These are phyloP conservation scores for Leuciscus waleckii DNA, from an alignment of 2,797 vertebrate genomes.

Conservation along the genomic window DNA sequence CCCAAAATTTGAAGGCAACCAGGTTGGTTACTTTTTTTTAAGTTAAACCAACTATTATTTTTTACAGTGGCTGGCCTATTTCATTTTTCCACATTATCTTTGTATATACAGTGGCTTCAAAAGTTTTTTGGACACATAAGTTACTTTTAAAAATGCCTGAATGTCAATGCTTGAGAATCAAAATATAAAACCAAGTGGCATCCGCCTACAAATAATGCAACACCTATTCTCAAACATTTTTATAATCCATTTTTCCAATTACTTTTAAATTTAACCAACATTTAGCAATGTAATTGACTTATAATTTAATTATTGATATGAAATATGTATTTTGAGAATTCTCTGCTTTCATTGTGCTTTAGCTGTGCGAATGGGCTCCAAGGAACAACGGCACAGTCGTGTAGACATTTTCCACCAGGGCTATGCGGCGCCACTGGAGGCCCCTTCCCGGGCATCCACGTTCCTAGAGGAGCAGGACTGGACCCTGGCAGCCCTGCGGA, in stretches of 20 bases:
- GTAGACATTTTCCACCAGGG: conserved; percentile 83
- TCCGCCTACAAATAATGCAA: background rate
- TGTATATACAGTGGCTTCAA: background rate
- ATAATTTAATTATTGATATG: background rate
- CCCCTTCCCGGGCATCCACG: conserved; percentile 69
- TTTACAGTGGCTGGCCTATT: background rate
- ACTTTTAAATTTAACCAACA: background rate
- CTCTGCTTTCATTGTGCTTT: conserved; percentile 19
- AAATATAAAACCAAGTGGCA: background rate
- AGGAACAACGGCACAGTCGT: conserved; percentile 78
- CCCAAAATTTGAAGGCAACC: no score
- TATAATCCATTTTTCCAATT: no score
- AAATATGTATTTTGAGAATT: background rate
- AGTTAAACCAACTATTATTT: no score
- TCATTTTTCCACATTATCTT: background rate
- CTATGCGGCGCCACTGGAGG: conserved; percentile 74
- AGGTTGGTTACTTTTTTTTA: no score
- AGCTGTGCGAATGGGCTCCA: conserved; percentile 84
- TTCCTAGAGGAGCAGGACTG: conserved; percentile 81
- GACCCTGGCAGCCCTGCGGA: conserved; percentile 74
- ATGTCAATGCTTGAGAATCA: background rate
- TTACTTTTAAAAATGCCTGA: background rate
- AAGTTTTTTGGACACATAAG: background rate
- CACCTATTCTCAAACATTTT: background rate
- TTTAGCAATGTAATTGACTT: background rate